Evolutionary conservation across 2,888 invertebrate species (phyloP), one percentile per base, ranked within the genome.

Genomic region (Dromius quadrimaculatus): DNA sequence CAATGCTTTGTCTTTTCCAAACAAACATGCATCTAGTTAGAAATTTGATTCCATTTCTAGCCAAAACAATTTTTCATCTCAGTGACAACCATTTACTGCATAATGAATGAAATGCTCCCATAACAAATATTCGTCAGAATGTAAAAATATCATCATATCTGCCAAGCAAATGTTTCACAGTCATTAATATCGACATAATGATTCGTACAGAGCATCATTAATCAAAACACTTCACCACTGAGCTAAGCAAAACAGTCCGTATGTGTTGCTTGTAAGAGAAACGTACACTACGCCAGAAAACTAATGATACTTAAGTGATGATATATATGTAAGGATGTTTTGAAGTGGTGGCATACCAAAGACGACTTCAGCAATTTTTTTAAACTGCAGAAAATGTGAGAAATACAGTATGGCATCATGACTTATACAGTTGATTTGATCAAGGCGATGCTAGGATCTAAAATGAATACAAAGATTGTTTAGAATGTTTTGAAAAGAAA

Each of bases 141-240:
- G 57, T 68, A 68, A 59, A 68, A 59, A 68, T 68, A 68, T 68
- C 68, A 68, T 43, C 68, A 68, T 59, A 68, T 68, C 59, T 68
- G 68, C 45, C 43, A 34, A 2, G 9, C 17, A 41, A 1, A 32
- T 1, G 32, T 15, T 28, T 28, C 11, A 22, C 22, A 34, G 15
- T 45, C 68, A 68, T 68, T 68, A 68, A 68, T 68, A 68, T 68
- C 59, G 68, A 68, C 57, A 59, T 68, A 59, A 68, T 68, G 68
- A 68, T 59, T 32, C 68, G 9, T 28, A 36, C 19, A 47, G 13
- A n/a, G 41, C 50, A 43, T 45, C 68, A 45, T 68, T 68, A 59
- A 68, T 68, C 68, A 68, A 43, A 59, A 68, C 41, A 68, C 68
- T 17, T 20, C 54, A 45, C 4, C 17, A 45, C 4, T 5, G 28